These are phyloP conservation scores for Aspidiotus destructor DNA, from an alignment of 2,888 invertebrate genomes.

Conservation along the genomic window DNA sequence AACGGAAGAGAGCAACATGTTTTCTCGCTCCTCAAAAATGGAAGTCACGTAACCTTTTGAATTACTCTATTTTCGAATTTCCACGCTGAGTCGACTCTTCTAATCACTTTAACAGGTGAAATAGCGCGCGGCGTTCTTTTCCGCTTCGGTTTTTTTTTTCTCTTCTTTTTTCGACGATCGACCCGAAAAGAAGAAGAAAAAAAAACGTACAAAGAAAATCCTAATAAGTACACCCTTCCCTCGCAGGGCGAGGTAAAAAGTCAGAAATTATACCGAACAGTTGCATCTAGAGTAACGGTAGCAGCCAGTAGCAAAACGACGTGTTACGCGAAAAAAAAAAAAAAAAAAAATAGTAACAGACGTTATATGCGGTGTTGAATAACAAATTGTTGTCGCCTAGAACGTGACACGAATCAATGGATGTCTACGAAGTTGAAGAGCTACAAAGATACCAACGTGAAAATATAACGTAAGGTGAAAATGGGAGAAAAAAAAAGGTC, in stretches of 20 bases:
- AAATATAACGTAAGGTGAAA: too few species aligned
- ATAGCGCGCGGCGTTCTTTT: background rate
- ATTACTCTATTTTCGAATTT: constrained; percentile 1
- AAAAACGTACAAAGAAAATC: background rate
- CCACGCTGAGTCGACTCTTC: background rate
- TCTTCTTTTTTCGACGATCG: too few species aligned
- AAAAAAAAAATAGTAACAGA: constrained; percentile 27
- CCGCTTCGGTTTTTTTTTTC: too few species aligned
- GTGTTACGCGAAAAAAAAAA: constrained; percentile 16
- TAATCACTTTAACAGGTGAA: background rate
- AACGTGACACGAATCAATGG: constrained; percentile 24
- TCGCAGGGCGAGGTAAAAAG: background rate
- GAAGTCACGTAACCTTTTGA: background rate
- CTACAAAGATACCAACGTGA: too few species aligned
- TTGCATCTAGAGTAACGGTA: background rate
- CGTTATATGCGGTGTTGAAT: constrained; percentile 21
- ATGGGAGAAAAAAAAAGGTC: too few species aligned
- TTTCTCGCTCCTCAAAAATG: constrained; percentile 2
- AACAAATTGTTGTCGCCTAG: constrained; percentile 29
- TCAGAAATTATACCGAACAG: background rate
- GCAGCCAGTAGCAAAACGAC: constrained; percentile 4
- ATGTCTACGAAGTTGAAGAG: background rate
- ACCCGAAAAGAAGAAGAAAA: too few species aligned
- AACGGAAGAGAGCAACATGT: background rate
- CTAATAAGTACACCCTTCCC: background rate